Evolutionary conservation across 1,140 invertebrate genomes (phyloP).

Genomic region (Aphelenchoides avenae): DNA sequence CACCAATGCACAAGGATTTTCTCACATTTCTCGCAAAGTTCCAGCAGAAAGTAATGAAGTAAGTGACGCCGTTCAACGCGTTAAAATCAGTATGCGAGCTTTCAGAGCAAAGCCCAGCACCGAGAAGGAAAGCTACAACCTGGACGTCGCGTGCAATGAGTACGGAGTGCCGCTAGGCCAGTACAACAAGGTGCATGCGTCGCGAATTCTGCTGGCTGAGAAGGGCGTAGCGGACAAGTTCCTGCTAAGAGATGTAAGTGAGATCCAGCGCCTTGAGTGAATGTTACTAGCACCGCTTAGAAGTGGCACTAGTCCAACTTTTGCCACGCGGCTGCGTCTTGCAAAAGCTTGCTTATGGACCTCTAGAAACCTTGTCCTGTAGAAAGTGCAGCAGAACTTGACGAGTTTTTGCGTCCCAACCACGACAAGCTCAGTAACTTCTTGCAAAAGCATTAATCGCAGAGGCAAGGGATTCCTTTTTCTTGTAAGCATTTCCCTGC

Average conservation of each 20-base stretch:
- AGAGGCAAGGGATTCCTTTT: too few relatives aligned
- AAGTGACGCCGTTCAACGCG: neutral
- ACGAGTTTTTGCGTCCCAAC: too few relatives aligned
- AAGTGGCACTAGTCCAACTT: too few relatives aligned
- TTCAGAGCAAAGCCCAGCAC: neutral
- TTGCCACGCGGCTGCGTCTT: too few relatives aligned
- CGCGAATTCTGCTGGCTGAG: slow-evolving; percentile 10
- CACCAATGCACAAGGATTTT: slow-evolving; percentile 25
- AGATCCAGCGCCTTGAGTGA: too few relatives aligned
- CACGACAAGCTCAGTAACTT: too few relatives aligned
- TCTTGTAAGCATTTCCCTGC: slow-evolving; percentile 1
- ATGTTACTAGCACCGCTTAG: too few relatives aligned
- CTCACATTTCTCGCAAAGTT: slow-evolving; percentile 12
- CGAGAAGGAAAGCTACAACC: neutral
- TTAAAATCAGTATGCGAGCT: neutral
- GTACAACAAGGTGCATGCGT: slow-evolving; percentile 23
- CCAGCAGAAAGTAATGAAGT: slow-evolving; percentile 11
- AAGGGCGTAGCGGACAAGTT: slow-evolving; percentile 27
- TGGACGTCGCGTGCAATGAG: slow-evolving; percentile 20
- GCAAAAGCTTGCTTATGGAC: too few relatives aligned
- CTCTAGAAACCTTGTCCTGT: too few relatives aligned
- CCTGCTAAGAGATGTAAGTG: slow-evolving; percentile 16
- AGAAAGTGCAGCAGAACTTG: too few relatives aligned
- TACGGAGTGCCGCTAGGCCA: slow-evolving; percentile 20
- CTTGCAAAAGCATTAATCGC: too few relatives aligned